These are phyloP conservation scores for Camponotus vicinus DNA, from an alignment of 1,140 invertebrate species.

Conservation along the genomic window DNA sequence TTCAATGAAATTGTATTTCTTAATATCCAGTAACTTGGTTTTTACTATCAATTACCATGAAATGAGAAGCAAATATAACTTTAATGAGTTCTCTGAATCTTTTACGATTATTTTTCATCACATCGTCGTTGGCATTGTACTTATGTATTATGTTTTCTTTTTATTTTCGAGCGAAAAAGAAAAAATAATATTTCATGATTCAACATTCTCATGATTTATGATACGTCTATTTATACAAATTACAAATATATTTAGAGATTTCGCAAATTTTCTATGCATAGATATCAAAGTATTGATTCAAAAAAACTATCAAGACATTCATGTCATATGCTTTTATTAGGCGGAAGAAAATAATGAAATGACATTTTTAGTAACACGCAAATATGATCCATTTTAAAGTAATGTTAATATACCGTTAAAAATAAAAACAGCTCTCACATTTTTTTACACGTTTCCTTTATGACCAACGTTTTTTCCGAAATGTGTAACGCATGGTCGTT, in stretches of 20 bases:
- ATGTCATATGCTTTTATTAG: not conserved
- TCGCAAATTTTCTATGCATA: not conserved
- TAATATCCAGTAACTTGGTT: constrained; percentile 1
- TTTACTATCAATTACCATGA: constrained; percentile 35
- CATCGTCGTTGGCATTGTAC: not conserved
- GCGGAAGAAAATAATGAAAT: constrained; percentile 39
- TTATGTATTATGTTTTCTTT: constrained; percentile 20
- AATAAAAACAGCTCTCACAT: constrained; percentile 22
- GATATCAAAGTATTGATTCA: not conserved
- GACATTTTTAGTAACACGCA: not conserved
- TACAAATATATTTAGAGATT: not conserved
- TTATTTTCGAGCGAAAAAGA: not conserved
- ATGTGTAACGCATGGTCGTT: constrained; percentile 11
- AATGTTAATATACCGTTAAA: constrained; percentile 20
- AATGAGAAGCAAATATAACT: constrained; percentile 30
- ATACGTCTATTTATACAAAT: constrained; percentile 6
- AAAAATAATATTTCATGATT: constrained; percentile 12
- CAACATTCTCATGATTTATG: not conserved
- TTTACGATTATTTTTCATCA: constrained; percentile 39
- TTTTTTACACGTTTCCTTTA: constrained; percentile 30
- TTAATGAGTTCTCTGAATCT: constrained; percentile 24
- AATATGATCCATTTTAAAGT: constrained; percentile 20
- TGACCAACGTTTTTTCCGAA: constrained; percentile 27
- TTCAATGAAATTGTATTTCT: constrained; percentile 5
- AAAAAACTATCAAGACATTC: not conserved